Conservation (phyloP, 2,888 invertebrate genomes). For the Periphyllus acericola region DNA sequence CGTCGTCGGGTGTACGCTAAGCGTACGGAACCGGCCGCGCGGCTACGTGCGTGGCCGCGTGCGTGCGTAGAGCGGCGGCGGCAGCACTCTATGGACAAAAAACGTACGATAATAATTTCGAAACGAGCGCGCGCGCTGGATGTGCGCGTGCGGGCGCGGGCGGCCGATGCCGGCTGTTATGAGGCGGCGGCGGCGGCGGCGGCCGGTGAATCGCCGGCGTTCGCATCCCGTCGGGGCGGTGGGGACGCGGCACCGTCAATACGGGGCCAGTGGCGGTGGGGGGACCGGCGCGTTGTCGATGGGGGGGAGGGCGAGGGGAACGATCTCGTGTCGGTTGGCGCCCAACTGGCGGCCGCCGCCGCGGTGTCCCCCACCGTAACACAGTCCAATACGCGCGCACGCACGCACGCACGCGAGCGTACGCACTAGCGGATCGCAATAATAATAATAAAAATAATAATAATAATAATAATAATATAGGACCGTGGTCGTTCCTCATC, state of each 20-base stretch:
- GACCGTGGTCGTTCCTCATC: neutral
- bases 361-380: neutral
- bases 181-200: conserved; percentile 24
- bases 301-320: neutral
- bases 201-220: conserved; percentile 28
- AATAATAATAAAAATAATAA: conserved; percentile 32
- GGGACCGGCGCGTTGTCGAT: neutral
- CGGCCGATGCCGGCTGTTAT: conserved; percentile 40
- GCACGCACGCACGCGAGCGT: neutral
- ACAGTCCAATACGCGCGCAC: neutral
- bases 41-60: conserved; percentile 2
- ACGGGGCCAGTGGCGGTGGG: neutral
- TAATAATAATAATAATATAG: conserved; percentile 1
- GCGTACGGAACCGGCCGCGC: neutral
- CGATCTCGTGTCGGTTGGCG: conserved; percentile 55
- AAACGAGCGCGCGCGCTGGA: conserved; percentile 12
- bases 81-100: conserved; percentile 43
- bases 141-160: conserved; percentile 31
- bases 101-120: conserved; percentile 49
- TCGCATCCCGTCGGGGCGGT: neutral
- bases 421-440: conserved; percentile 5
- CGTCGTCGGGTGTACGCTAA: neutral
- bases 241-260: neutral
- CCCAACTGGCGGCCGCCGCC: conserved; percentile 47
- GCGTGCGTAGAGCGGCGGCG: neutral